Base-by-base conservation (phyloP, 2,113 vertebrate genomes). In the Phalacrocorax aristotelis region DNA sequence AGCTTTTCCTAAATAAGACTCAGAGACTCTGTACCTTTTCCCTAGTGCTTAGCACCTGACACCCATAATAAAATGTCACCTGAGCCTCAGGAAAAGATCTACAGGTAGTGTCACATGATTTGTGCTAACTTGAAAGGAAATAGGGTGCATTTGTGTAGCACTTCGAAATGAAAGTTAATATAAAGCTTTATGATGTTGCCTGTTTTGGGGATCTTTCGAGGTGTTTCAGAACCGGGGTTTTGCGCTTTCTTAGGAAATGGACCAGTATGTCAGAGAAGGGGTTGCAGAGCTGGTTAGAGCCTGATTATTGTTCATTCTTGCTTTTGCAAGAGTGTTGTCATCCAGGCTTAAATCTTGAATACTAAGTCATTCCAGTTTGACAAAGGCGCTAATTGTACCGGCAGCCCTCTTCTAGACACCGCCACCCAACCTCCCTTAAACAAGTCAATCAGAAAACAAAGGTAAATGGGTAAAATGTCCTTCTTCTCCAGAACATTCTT, bases 111-210 rank as follows among this genome's bases (percentile, higher is more conserved):
- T 74, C 38, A 58, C 11, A 6, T 60, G 55, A 62, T 93, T 94
- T 75, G n/a, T 93, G 61, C 55, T 70, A 61, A 79, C 66, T 36
- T 82, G 44, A 83, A 84, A 68, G 83, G 8, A 89, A 91, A 79
- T 66, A 30, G 81, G 32, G 6, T 93, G 74, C 72, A 48, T 82
- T 87, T 71, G 48, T 81, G 11, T 64, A 54, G 51, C 38, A 10
- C 87, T 96, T 95, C 68, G 91, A 96, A 94, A 69, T 82, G 65
- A 93, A 95, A 93, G 75, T 91, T 68, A 78, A 58, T 89, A 81
- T 91, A 69, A 66, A 69, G 36, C 70, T 91, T 76, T 87, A 40
- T 79, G 77, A 57, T 76, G 34, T 90, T 91, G 52, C 61, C 30
- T 79, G 72, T 84, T 95, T 75, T 0, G 2, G 30, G 34, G 23